Evolutionary conservation across 1,140 invertebrate genomes (phyloP).

Genomic region (Listronotus oregonensis): DNA sequence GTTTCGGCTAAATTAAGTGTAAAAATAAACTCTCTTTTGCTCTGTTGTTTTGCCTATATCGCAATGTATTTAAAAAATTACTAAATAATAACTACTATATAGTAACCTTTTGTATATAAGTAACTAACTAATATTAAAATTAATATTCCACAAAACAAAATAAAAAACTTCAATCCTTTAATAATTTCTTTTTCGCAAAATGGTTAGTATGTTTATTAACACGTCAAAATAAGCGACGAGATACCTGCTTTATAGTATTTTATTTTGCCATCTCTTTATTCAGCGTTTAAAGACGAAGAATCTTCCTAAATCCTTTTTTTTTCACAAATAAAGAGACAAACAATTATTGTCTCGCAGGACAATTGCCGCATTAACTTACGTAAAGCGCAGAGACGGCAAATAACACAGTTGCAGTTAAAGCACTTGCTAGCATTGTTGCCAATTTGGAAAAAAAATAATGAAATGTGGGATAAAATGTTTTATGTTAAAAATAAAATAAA

Average conservation of each 20-base stretch:
- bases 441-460: background rate
- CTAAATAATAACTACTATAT: no score
- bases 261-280: slow-evolving; percentile 23
- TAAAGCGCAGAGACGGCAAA: slow-evolving; percentile 23
- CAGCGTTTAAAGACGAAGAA: slow-evolving; percentile 9
- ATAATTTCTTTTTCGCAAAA: no score
- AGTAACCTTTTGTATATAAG: no score
- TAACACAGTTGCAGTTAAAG: slow-evolving; percentile 10
- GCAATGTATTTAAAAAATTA: no score
- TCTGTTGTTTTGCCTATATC: no score
- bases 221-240: slow-evolving; percentile 1
- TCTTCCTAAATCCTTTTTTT: slow-evolving; percentile 20
- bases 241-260: background rate
- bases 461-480: background rate
- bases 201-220: slow-evolving; percentile 12
- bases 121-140: no score
- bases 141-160: no score
- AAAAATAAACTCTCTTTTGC: no score
- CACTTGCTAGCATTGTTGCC: slow-evolving; percentile 4
- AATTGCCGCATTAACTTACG: slow-evolving; percentile 33
- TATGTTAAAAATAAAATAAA: no score
- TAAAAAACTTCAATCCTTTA: no score
- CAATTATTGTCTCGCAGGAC: slow-evolving; percentile 26
- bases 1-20: no score
- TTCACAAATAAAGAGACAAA: slow-evolving; percentile 34